Conservation (phyloP, 2,113 vertebrate genomes). For the Dicaeum eximium region DNA sequence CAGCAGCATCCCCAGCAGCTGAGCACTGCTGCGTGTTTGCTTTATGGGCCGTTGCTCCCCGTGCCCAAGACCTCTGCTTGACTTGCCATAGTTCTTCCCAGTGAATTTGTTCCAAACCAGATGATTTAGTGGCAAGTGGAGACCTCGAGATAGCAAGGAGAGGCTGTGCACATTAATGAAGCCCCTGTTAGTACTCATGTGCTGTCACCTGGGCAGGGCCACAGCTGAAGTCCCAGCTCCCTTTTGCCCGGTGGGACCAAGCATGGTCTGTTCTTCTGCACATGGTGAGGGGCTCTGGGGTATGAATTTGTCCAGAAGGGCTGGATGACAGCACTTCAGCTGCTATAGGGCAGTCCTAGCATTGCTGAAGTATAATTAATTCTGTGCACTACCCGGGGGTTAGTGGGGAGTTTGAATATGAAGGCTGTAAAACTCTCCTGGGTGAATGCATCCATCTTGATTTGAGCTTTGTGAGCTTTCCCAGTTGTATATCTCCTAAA, state of each 20-base stretch:
- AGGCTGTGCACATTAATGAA: not conserved
- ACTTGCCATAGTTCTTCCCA: slow-evolving; percentile 43
- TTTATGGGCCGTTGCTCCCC: slow-evolving; percentile 16
- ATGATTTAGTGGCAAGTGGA: slow-evolving; percentile 3
- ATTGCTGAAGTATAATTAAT: not conserved
- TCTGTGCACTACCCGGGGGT: not conserved
- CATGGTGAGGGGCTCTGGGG: not conserved
- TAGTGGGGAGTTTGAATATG: not conserved
- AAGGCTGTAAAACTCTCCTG: not conserved
- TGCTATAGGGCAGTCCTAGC: not conserved
- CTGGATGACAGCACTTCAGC: not conserved
- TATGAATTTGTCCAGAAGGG: not conserved
- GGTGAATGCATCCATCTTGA: not conserved
- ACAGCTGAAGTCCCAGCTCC: not conserved
- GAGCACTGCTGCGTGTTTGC: slow-evolving; percentile 43
- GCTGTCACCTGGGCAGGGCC: not conserved
- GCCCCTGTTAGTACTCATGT: not conserved
- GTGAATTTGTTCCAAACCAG: slow-evolving; percentile 33
- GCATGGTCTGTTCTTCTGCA: rapidly evolving
- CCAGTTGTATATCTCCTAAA: slow-evolving; percentile 16
- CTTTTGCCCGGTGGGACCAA: not conserved
- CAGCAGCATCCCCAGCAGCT: slow-evolving; percentile 20
- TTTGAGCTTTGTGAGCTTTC: slow-evolving; percentile 8
- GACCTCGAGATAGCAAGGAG: not conserved
- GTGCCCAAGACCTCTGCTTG: slow-evolving; percentile 31